phyloP scores from a whole-genome alignment of 2,888 invertebrate species.

The Dastarcus helophoroides region DNA sequence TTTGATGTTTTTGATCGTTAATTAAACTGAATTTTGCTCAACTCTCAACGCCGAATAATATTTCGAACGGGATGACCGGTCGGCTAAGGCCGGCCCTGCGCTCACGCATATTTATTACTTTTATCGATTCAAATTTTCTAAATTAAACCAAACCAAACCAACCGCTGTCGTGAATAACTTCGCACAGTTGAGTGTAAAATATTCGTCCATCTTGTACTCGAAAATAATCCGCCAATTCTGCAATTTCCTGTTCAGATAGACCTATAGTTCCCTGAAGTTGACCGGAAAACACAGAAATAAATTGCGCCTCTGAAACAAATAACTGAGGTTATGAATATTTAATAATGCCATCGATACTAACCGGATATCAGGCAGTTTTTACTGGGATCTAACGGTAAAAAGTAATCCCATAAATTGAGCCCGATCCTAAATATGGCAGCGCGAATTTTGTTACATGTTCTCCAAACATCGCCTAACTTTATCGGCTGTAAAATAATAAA shows the following conservation, averaged over 20 bases:
- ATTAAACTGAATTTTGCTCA: too few relatives aligned
- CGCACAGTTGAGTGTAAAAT: constrained; percentile 63
- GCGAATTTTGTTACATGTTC: constrained; percentile 70
- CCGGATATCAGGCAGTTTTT: constrained; percentile 58
- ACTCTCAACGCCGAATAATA: too few relatives aligned
- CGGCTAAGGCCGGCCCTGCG: too few relatives aligned
- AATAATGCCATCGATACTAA: constrained; percentile 24
- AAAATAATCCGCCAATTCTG: constrained; percentile 66
- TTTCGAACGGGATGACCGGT: too few relatives aligned
- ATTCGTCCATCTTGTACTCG: constrained; percentile 68
- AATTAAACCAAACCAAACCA: constrained; percentile 17
- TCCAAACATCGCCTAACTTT: constrained; percentile 58
- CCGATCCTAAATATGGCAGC: constrained; percentile 61
- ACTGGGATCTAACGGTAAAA: constrained; percentile 55
- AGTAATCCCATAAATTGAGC: constrained; percentile 60
- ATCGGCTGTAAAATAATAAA: constrained; percentile 27
- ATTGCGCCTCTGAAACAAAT: constrained; percentile 63
- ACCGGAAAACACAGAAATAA: constrained; percentile 57
- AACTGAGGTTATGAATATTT: background rate
- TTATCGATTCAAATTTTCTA: too few relatives aligned
- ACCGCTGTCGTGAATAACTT: constrained; percentile 60
- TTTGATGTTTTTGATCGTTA: too few relatives aligned
- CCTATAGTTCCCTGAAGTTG: constrained; percentile 55
- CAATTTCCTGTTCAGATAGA: constrained; percentile 58
- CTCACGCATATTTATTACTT: too few relatives aligned